Percentiles rank a stretch among this genome's conserved stretches.
These are phyloP conservation scores for Onthophagus taurus DNA, from an alignment of 1,140 invertebrate genomes.

Conservation along the genomic window DNA sequence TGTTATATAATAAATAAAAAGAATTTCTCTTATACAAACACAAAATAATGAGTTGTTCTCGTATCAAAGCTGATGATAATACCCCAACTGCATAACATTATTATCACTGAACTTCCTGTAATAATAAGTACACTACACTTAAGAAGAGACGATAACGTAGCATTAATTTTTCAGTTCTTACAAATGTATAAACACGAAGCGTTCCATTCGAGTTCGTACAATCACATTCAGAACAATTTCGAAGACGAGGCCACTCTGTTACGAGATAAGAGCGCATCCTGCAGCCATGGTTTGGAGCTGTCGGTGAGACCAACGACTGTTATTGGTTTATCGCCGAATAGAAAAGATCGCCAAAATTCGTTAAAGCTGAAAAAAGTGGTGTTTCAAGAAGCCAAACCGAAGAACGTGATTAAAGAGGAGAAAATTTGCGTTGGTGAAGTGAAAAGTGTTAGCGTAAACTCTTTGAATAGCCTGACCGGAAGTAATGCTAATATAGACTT, in stretches of 20 bases:
- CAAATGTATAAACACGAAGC: slow-evolving; percentile 39
- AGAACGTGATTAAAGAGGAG: background rate
- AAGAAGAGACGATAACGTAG: background rate
- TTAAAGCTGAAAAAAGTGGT: slow-evolving; percentile 29
- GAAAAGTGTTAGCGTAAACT: slow-evolving; percentile 33
- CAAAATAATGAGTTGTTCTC: too few relatives aligned
- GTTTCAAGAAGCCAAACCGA: slow-evolving; percentile 28
- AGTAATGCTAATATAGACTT: slow-evolving; percentile 30
- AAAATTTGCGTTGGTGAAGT: slow-evolving; percentile 17
- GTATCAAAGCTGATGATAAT: too few relatives aligned
- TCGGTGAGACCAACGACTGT: slow-evolving; percentile 58
- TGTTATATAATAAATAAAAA: too few relatives aligned
- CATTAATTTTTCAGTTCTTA: slow-evolving; percentile 8
- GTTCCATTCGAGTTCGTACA: slow-evolving; percentile 39
- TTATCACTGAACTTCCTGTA: too few relatives aligned
- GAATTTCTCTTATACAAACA: too few relatives aligned
- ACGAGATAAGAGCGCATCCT: slow-evolving; percentile 58
- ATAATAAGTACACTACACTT: too few relatives aligned
- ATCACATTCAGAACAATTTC: slow-evolving; percentile 32
- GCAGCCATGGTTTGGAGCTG: slow-evolving; percentile 57
- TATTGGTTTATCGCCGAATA: slow-evolving; percentile 42
- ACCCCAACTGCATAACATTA: too few relatives aligned
- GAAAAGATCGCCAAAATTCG: slow-evolving; percentile 8
- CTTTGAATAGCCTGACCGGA: slow-evolving; percentile 27
- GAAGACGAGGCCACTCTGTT: slow-evolving; percentile 41